Percentiles rank a stretch among this genome's conserved stretches.
Evolutionary conservation across 1,140 invertebrate species (phyloP).

Genomic region (Archivesica marissinica): DNA sequence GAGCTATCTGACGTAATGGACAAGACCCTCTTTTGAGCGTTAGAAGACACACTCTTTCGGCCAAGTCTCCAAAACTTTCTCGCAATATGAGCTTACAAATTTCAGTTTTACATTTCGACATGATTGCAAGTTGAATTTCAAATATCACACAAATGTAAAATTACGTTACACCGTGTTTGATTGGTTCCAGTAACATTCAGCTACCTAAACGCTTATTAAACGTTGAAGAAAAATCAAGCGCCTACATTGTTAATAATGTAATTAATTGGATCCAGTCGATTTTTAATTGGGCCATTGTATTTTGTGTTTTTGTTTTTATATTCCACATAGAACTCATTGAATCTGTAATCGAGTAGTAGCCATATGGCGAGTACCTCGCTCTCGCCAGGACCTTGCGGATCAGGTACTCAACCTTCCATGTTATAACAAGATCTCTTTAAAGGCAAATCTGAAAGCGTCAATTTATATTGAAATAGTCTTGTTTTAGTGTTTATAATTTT

Average conservation of each 20-base stretch:
- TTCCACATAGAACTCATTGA: no score
- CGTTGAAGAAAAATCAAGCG: not conserved
- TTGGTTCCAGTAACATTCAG: not conserved
- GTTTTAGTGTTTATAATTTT: no score
- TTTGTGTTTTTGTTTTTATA: slow-evolving; percentile 19
- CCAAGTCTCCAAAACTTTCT: slow-evolving; percentile 46
- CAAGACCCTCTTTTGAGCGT: slow-evolving; percentile 13
- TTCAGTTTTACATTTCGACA: slow-evolving; percentile 21
- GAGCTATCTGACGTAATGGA: slow-evolving; percentile 14
- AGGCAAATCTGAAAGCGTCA: no score
- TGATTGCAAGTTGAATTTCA: not conserved
- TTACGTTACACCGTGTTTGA: not conserved
- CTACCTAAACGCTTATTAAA: slow-evolving; percentile 6
- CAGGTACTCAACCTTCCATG: no score
- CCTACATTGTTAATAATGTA: not conserved
- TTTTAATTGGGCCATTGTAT: slow-evolving; percentile 14
- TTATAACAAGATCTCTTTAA: no score
- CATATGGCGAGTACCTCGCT: slow-evolving; percentile 72
- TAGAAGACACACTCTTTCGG: slow-evolving; percentile 11
- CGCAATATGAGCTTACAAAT: slow-evolving; percentile 14
- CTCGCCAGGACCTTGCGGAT: slow-evolving; percentile 79
- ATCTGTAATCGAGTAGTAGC: no score
- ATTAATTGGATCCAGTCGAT: not conserved
- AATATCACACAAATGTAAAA: not conserved
- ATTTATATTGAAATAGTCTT: no score